A percentile compares a stretch with the other conserved stretches of the same genome.
Conservation (phyloP, 2,888 invertebrate genomes). For the Philhelius pedissequus region DNA sequence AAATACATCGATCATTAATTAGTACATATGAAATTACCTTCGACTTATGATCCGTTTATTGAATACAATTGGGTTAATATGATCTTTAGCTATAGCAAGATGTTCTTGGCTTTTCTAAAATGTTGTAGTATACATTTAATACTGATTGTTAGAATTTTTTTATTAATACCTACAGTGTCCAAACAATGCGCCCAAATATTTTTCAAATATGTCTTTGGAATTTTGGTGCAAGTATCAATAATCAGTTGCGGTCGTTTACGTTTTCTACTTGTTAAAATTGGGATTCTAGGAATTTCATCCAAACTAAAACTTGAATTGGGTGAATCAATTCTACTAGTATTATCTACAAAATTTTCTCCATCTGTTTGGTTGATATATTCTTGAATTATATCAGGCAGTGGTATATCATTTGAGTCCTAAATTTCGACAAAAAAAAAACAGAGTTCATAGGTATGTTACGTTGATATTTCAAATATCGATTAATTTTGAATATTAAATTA, state of each 20-base stretch:
- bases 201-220: neutral
- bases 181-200: neutral
- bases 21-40: neutral
- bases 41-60: neutral
- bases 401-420: neutral
- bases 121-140: neutral
- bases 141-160: neutral
- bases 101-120: neutral
- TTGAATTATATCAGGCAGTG: neutral
- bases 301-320: neutral
- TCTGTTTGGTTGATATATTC: neutral
- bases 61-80: neutral
- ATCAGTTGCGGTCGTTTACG: neutral
- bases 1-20: neutral
- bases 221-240: neutral
- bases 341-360: neutral
- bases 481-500: neutral
- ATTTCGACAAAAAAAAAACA: too few species aligned
- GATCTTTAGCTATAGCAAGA: neutral
- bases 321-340: neutral
- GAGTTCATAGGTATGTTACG: neutral
- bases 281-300: neutral
- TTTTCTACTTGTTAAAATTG: neutral
- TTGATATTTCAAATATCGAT: too few species aligned
- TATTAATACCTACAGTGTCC: neutral